These are phyloP conservation scores for Danionella cerebrum DNA, from an alignment of 2,113 vertebrate species.

Conservation along the genomic window DNA sequence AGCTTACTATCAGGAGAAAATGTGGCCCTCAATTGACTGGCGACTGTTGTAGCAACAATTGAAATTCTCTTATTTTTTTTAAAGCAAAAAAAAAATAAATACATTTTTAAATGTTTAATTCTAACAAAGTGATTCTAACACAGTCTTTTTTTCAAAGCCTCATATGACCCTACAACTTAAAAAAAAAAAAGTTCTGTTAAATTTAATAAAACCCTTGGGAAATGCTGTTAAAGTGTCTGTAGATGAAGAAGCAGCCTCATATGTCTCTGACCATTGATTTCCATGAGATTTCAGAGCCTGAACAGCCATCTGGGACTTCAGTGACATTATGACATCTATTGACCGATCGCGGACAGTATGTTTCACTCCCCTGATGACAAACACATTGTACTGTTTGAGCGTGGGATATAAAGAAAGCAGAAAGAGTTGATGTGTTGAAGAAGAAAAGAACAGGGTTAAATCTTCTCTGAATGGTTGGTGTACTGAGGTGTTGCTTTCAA, in stretches of 20 bases:
- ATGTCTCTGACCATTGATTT: slow-evolving; percentile 12
- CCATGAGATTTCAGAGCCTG: no score
- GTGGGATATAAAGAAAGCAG: neutral
- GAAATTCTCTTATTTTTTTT: no score
- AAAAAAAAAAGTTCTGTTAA: neutral
- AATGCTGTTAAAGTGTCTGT: neutral
- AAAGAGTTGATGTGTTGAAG: neutral
- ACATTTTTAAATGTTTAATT: no score
- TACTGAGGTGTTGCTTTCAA: neutral
- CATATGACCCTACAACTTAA: neutral
- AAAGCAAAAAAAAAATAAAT: no score
- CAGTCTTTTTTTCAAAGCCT: no score
- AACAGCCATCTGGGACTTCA: neutral
- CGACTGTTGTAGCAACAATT: no score
- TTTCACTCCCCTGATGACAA: neutral
- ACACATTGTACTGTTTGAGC: neutral
- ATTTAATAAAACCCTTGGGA: neutral
- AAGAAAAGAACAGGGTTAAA: no score
- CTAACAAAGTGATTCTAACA: no score
- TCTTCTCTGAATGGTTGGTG: neutral
- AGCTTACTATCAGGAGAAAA: no score
- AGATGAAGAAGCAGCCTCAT: neutral
- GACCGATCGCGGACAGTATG: slow-evolving; percentile 9
- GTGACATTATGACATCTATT: slow-evolving; percentile 19
- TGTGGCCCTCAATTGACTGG: no score